Evolutionary conservation across 2,888 invertebrate genomes (phyloP).

Genomic region (Acheta domesticus): DNA sequence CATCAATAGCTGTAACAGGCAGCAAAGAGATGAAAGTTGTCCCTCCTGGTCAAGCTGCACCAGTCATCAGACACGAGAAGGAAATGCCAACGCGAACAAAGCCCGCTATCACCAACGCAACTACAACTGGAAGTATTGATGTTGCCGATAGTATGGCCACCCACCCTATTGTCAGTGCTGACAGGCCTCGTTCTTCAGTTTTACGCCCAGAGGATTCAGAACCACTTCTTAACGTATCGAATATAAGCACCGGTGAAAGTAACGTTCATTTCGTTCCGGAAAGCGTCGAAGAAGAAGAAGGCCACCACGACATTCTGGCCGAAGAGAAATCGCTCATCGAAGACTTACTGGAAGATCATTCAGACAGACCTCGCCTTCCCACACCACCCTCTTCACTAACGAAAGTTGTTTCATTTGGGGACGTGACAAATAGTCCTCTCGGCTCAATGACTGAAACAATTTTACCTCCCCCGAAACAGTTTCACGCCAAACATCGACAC

Average conservation of each 20-base stretch:
- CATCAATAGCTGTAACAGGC: conserved; percentile 36
- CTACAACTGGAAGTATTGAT: not conserved
- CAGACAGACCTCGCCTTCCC: conserved; percentile 43
- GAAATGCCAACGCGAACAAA: not conserved
- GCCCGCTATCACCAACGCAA: not conserved
- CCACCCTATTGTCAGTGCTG: not conserved
- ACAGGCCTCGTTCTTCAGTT: not conserved
- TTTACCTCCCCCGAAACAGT: conserved; percentile 46
- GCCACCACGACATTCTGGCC: conserved; percentile 25
- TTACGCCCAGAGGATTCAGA: conserved; percentile 28
- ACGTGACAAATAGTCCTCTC: conserved; percentile 31
- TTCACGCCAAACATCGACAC: conserved; percentile 46
- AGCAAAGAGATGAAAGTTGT: not conserved
- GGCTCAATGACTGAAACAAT: conserved; percentile 42
- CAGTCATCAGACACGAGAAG: conserved; percentile 30
- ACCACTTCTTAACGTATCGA: conserved; percentile 29
- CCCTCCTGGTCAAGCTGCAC: conserved; percentile 28
- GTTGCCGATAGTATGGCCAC: not conserved
- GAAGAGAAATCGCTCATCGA: conserved; percentile 35
- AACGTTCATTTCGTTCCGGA: conserved; percentile 44
- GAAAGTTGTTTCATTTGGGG: conserved; percentile 38
- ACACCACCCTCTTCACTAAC: conserved; percentile 43
- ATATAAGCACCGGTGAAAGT: conserved; percentile 38
- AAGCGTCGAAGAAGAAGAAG: conserved; percentile 38
- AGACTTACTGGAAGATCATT: conserved; percentile 34